These are phyloP conservation scores for Linhomoeus sp. DNA, from an alignment of 2,888 invertebrate genomes.

Conservation along the genomic window DNA sequence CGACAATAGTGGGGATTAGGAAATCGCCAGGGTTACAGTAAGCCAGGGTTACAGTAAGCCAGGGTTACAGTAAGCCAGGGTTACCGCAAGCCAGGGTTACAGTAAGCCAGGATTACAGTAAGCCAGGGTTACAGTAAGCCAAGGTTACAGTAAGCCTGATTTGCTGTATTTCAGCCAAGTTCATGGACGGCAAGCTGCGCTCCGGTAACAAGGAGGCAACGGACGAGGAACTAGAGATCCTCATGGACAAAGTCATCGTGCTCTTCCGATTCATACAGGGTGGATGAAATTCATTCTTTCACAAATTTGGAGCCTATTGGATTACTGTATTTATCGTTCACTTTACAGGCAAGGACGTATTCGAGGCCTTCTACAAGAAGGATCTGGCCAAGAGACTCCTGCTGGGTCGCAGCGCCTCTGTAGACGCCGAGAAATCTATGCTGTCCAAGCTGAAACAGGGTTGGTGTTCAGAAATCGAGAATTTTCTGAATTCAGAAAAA, in stretches of 20 bases:
- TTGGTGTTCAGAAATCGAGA: too few relatives aligned
- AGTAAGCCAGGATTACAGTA: too few relatives aligned
- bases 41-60: too few relatives aligned
- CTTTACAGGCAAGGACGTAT: conserved; percentile 63
- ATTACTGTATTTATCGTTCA: background rate
- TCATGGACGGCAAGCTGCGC: conserved; percentile 84
- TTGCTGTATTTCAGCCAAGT: conserved; percentile 65
- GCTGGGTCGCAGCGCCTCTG: conserved; percentile 95
- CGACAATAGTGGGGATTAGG: too few relatives aligned
- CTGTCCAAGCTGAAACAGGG: conserved; percentile 87
- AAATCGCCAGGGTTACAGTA: too few relatives aligned
- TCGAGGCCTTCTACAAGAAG: conserved; percentile 99
- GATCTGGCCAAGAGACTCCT: conserved; percentile 86
- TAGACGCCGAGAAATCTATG: conserved; percentile 99
- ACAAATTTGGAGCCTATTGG: background rate
- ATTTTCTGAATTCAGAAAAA: background rate
- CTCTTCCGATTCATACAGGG: conserved; percentile 96
- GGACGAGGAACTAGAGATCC: conserved; percentile 83
- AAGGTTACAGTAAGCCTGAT: too few relatives aligned
- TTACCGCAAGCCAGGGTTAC: too few relatives aligned
- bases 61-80: too few relatives aligned
- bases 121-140: too few relatives aligned
- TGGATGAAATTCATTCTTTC: conserved; percentile 10
- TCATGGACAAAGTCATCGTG: conserved; percentile 96
- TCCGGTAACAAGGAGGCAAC: conserved; percentile 97